Conservation (phyloP, 2,888 invertebrate genomes). For the Meandrusa payeni region DNA sequence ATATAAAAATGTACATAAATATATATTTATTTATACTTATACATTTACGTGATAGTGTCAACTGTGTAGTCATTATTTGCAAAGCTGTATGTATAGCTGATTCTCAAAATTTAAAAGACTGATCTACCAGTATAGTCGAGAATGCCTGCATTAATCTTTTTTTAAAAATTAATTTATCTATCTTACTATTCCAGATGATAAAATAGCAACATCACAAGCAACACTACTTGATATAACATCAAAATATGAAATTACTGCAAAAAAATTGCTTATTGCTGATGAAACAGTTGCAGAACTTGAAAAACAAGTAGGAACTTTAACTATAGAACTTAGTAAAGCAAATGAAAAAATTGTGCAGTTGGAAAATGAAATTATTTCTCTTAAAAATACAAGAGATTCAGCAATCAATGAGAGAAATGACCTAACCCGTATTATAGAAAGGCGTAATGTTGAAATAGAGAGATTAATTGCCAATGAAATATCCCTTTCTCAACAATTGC, state of each 20-base stretch:
- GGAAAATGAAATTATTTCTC: constrained; percentile 84
- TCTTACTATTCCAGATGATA: constrained; percentile 75
- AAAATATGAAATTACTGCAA: constrained; percentile 83
- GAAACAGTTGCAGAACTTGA: constrained; percentile 84
- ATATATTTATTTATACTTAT: too few species aligned
- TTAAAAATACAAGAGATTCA: constrained; percentile 85
- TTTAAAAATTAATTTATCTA: too few species aligned
- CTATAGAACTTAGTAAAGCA: constrained; percentile 83
- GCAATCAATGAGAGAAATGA: constrained; percentile 89
- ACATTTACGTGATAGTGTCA: too few species aligned
- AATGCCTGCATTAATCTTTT: too few species aligned
- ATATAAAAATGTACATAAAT: too few species aligned
- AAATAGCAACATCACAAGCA: constrained; percentile 75
- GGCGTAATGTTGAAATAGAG: constrained; percentile 87
- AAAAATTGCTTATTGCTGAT: constrained; percentile 82
- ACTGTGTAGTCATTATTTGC: too few species aligned
- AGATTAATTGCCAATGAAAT: constrained; percentile 85
- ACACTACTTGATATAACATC: constrained; percentile 78
- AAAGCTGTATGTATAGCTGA: too few species aligned
- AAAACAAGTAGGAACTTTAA: constrained; percentile 82
- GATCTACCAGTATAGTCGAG: too few species aligned
- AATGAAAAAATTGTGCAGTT: constrained; percentile 82
- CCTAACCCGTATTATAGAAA: constrained; percentile 85
- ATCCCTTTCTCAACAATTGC: constrained; percentile 86
- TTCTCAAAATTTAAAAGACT: too few species aligned